Conservation (phyloP, 2,113 vertebrate species). For the Butorides virescens region DNA sequence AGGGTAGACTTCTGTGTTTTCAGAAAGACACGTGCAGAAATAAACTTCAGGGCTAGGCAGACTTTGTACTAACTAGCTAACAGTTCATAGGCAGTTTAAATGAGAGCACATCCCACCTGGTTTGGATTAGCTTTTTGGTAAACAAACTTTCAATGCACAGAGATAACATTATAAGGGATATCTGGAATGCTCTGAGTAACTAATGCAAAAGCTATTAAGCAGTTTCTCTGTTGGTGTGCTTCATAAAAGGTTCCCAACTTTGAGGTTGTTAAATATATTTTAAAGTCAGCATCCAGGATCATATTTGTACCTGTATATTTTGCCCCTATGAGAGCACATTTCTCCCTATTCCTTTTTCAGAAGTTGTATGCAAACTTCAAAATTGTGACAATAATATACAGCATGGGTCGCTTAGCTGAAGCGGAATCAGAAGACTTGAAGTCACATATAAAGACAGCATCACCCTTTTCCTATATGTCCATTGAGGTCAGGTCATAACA, state of each 20-base stretch:
- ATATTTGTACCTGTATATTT: background rate
- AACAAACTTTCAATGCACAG: background rate
- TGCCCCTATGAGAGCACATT: background rate
- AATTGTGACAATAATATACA: background rate
- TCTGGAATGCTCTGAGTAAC: background rate
- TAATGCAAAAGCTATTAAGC: background rate
- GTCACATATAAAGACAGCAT: fast-evolving
- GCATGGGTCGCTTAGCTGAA: background rate
- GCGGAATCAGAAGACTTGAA: background rate
- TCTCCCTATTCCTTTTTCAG: background rate
- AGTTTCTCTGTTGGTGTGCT: background rate
- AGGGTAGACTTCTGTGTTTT: background rate
- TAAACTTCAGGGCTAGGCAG: background rate
- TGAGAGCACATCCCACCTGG: background rate
- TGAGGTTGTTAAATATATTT: background rate
- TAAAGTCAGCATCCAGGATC: background rate
- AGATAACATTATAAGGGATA: background rate
- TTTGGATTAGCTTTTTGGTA: background rate
- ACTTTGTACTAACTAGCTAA: background rate
- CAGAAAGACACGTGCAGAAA: background rate
- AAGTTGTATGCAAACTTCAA: background rate
- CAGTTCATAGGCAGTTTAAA: background rate
- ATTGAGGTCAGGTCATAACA: background rate
- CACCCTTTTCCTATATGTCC: background rate
- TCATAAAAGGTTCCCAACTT: background rate